These are phyloP conservation scores for Bombus pyrosoma DNA, from an alignment of 1,140 invertebrate genomes.

Conservation along the genomic window DNA sequence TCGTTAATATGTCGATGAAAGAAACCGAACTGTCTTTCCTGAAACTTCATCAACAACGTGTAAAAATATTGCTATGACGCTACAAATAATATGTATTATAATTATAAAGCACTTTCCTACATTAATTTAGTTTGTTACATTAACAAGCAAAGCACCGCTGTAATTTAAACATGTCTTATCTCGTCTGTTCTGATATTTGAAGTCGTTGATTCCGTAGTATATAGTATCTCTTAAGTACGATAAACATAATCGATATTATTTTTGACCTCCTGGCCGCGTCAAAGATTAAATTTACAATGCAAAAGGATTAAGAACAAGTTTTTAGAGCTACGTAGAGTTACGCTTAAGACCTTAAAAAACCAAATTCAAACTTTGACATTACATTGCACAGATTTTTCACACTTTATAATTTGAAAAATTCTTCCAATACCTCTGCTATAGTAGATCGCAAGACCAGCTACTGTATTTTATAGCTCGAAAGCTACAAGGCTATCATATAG, in stretches of 20 bases:
- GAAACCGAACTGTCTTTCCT: too few relatives aligned
- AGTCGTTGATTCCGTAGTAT: neutral
- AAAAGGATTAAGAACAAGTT: neutral
- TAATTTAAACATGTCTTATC: neutral
- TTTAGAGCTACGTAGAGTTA: too few relatives aligned
- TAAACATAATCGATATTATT: neutral
- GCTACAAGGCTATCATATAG: neutral
- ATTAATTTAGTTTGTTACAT: neutral
- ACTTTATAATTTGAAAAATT: neutral
- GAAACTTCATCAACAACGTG: too few relatives aligned
- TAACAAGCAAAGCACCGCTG: fast-evolving
- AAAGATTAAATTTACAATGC: neutral
- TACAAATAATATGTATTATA: too few relatives aligned
- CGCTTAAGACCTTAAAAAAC: neutral
- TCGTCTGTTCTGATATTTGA: too few relatives aligned
- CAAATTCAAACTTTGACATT: neutral
- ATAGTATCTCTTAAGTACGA: neutral
- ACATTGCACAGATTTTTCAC: neutral
- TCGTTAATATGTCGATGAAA: too few relatives aligned
- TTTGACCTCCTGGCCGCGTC: fast-evolving
- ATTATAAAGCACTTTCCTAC: neutral
- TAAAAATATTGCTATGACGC: too few relatives aligned
- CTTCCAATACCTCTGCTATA: neutral
- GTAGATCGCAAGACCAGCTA: too few relatives aligned
- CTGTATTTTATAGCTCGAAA: too few relatives aligned